Evolutionary conservation across 2,888 invertebrate species (phyloP).

Genomic region (Tenthredo notha): DNA sequence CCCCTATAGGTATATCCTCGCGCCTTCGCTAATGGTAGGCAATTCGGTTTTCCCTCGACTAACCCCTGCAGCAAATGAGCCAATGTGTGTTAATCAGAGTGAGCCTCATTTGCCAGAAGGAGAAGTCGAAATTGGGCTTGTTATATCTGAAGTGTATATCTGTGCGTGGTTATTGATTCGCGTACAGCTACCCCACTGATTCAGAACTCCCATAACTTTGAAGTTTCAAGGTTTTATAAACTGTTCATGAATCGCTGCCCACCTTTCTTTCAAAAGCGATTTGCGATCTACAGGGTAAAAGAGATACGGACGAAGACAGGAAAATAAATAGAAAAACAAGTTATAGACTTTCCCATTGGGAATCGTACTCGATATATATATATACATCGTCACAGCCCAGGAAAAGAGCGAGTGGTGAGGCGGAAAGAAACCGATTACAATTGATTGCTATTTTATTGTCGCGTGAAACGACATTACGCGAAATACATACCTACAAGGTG

Average conservation of each 20-base stretch:
- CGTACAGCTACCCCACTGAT: neutral
- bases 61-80: constrained; percentile 68
- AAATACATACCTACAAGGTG: neutral
- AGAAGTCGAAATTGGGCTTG: constrained; percentile 67
- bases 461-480: neutral
- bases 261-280: neutral
- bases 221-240: neutral
- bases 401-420: neutral
- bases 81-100: constrained; percentile 69
- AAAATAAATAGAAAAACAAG: neutral
- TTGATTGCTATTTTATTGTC: constrained; percentile 3
- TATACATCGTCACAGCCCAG: neutral
- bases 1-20: constrained; percentile 61
- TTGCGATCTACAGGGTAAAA: neutral
- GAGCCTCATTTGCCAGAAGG: constrained; percentile 61
- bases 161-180: constrained; percentile 45
- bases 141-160: constrained; percentile 63
- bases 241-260: constrained; percentile 3
- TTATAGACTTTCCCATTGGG: neutral
- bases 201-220: neutral
- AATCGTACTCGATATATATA: constrained; percentile 2
- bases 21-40: constrained; percentile 67
- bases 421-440: neutral
- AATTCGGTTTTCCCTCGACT: constrained; percentile 66
- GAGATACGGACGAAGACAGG: neutral